Evolutionary conservation across 2,888 invertebrate species (phyloP).

Genomic region (Polia nebulosa): DNA sequence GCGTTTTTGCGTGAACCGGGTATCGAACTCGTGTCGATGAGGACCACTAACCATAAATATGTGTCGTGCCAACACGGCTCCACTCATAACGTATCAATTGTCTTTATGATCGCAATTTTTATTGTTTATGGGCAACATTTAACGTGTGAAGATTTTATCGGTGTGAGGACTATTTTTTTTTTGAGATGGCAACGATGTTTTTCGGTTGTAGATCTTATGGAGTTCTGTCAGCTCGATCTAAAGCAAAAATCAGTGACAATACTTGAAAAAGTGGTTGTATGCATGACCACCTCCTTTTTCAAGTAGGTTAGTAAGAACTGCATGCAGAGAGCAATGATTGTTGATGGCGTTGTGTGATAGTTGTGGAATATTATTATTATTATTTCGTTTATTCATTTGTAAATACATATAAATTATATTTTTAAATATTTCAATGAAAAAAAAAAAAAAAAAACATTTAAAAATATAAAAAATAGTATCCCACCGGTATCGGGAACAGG

Average conservation of each 20-base stretch:
- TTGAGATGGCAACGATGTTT: neutral
- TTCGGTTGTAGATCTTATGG: neutral
- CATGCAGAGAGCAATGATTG: too few species aligned
- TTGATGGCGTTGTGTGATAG: too few species aligned
- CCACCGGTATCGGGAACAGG: too few species aligned
- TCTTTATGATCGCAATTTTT: conserved; percentile 84
- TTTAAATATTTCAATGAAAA: too few species aligned
- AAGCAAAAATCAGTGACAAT: neutral
- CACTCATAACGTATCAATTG: conserved; percentile 88
- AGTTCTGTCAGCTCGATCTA: neutral
- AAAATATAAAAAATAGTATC: too few species aligned
- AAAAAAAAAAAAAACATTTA: too few species aligned
- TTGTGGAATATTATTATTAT: too few species aligned
- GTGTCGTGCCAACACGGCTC: conserved; percentile 73
- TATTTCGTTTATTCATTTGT: too few species aligned
- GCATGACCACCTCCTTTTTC: neutral
- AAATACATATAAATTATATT: too few species aligned
- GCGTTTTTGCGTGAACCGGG: conserved; percentile 78
- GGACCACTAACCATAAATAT: conserved; percentile 83
- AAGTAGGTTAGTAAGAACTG: too few species aligned
- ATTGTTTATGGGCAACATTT: conserved; percentile 83
- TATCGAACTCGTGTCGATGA: conserved; percentile 82
- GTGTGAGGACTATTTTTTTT: conserved; percentile 44
- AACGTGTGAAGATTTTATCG: conserved; percentile 77
- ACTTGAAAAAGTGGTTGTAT: too few species aligned